Evolutionary conservation across 2,888 invertebrate species (phyloP).

Genomic region (Spisula solida): DNA sequence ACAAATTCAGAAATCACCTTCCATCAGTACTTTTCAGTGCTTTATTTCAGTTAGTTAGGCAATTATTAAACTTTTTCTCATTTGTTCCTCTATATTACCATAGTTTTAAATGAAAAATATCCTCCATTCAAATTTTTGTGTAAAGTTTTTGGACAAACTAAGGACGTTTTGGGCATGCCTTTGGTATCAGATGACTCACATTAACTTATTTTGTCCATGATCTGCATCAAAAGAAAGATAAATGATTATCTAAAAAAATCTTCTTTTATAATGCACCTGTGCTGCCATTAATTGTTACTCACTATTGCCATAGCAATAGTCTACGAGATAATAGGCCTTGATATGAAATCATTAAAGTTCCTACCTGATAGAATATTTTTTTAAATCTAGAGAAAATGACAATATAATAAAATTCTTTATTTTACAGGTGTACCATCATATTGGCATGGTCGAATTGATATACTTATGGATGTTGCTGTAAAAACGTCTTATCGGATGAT

Average conservation of each 20-base stretch:
- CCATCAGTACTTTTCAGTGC: no score
- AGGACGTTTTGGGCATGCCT: background rate
- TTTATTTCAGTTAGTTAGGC: no score
- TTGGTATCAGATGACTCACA: background rate
- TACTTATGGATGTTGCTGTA: slow-evolving; percentile 24
- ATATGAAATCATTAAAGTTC: background rate
- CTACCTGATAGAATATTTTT: background rate
- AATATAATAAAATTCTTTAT: background rate
- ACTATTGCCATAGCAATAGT: no score
- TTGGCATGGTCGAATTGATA: slow-evolving; percentile 19
- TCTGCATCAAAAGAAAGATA: background rate
- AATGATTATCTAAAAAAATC: background rate
- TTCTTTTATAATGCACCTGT: no score
- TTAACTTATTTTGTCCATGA: background rate
- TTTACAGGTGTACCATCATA: slow-evolving; percentile 15
- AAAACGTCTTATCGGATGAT: background rate
- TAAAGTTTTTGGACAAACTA: background rate
- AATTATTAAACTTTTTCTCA: no score
- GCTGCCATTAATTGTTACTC: no score
- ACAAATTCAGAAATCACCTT: no score
- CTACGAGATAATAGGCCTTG: background rate
- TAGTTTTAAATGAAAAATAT: background rate
- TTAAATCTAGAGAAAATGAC: background rate
- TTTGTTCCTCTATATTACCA: background rate
- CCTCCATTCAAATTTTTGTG: background rate